These are phyloP conservation scores for Sycophila texana DNA, from an alignment of 2,888 invertebrate genomes.

Conservation along the genomic window DNA sequence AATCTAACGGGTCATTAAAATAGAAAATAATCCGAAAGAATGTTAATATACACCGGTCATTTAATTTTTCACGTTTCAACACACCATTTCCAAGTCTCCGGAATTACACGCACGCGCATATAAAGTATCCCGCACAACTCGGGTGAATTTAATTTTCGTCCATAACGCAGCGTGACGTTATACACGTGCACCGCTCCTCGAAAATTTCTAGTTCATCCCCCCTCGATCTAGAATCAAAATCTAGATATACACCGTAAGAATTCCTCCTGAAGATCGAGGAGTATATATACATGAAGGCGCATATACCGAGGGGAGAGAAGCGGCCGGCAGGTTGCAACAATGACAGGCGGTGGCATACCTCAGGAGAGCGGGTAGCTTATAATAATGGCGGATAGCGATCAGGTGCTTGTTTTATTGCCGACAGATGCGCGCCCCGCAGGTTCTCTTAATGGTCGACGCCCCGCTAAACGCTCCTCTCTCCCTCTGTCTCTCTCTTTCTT, in stretches of 20 bases:
- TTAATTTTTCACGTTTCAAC: too few relatives aligned
- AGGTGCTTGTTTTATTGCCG: slow-evolving; percentile 63
- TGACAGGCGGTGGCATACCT: slow-evolving; percentile 29
- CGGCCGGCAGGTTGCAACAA: slow-evolving; percentile 24
- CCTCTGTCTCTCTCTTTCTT: neutral
- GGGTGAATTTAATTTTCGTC: too few relatives aligned
- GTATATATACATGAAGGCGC: too few relatives aligned
- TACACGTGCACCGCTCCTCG: too few relatives aligned
- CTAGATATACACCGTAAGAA: neutral
- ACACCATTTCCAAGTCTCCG: too few relatives aligned
- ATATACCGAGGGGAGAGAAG: neutral
- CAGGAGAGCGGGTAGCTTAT: slow-evolving; percentile 35
- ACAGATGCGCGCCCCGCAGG: slow-evolving; percentile 59
- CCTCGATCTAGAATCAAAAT: neutral
- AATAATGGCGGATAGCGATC: slow-evolving; percentile 65
- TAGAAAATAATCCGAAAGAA: too few relatives aligned
- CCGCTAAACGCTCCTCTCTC: neutral
- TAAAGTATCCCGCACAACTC: too few relatives aligned
- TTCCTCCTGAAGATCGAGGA: neutral
- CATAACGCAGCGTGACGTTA: too few relatives aligned
- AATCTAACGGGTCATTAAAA: too few relatives aligned
- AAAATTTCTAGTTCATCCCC: too few relatives aligned
- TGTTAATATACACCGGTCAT: too few relatives aligned
- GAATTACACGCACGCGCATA: too few relatives aligned
- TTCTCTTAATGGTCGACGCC: slow-evolving; percentile 14